Evolutionary conservation across 2,888 invertebrate genomes (phyloP).

Genomic region (Reticulitermes lucifugus): DNA sequence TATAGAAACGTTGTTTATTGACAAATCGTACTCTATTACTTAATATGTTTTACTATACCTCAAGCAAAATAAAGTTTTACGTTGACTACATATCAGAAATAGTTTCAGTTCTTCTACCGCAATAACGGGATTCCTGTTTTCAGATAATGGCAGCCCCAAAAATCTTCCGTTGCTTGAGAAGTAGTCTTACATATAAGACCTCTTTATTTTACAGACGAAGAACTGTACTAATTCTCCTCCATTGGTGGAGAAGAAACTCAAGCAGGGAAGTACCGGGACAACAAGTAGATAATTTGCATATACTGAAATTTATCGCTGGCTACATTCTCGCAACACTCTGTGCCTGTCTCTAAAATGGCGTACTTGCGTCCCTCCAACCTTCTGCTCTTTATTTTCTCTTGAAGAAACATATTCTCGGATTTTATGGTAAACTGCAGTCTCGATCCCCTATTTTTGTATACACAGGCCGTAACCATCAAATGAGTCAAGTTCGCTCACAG

Average conservation of each 20-base stretch:
- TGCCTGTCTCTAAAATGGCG: neutral
- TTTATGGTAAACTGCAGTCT: conserved; percentile 10
- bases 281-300: conserved; percentile 35
- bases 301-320: conserved; percentile 33
- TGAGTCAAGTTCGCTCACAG: neutral
- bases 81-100: too few species aligned
- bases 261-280: neutral
- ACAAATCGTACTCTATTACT: too few species aligned
- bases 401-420: conserved; percentile 17
- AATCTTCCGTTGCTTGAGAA: too few species aligned
- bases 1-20: too few species aligned
- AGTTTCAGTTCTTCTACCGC: too few species aligned
- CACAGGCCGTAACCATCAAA: neutral
- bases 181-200: too few species aligned
- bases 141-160: too few species aligned
- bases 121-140: too few species aligned
- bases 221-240: neutral
- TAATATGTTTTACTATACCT: too few species aligned
- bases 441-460: neutral
- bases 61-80: too few species aligned
- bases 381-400: neutral
- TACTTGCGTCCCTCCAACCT: neutral
- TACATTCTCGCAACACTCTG: neutral
- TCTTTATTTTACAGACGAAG: neutral
- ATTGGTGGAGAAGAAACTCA: neutral